phyloP scores from a whole-genome alignment of 1,140 invertebrate species.

The Papilio polytes region DNA sequence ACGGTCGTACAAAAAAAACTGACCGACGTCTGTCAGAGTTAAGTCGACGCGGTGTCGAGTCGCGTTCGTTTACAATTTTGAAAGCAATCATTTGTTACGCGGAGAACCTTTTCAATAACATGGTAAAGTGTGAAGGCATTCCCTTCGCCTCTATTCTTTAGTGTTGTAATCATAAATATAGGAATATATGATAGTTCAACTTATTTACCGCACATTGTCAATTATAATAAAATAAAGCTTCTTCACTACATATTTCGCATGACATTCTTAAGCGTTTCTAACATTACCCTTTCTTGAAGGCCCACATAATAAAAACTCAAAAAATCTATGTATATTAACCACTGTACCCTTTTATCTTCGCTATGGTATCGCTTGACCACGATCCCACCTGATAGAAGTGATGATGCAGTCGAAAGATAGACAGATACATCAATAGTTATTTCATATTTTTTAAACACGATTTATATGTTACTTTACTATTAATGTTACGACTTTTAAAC shows the following conservation, averaged over 20 bases:
- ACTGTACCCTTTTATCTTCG: too few relatives aligned
- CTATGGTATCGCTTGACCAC: too few relatives aligned
- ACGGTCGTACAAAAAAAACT: slow-evolving; percentile 14
- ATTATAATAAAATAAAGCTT: neutral
- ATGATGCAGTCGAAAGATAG: too few relatives aligned
- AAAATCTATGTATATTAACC: too few relatives aligned
- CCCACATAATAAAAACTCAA: too few relatives aligned
- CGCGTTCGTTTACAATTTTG: slow-evolving; percentile 13
- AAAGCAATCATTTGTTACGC: slow-evolving; percentile 27
- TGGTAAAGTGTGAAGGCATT: neutral
- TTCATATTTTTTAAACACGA: too few relatives aligned
- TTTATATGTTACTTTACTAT: too few relatives aligned
- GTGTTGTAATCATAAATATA: neutral
- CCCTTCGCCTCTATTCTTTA: neutral
- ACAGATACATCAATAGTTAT: too few relatives aligned
- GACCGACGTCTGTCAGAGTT: slow-evolving; percentile 2
- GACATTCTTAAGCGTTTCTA: neutral
- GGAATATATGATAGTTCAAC: too few relatives aligned
- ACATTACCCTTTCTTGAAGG: too few relatives aligned
- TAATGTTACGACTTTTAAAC: too few relatives aligned
- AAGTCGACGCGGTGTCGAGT: slow-evolving; percentile 23
- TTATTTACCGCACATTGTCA: neutral
- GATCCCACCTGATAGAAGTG: too few relatives aligned
- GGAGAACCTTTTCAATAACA: slow-evolving; percentile 22
- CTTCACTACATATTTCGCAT: neutral